Evolutionary conservation across 2,888 invertebrate species (phyloP).

Genomic region (Metalampra italica): DNA sequence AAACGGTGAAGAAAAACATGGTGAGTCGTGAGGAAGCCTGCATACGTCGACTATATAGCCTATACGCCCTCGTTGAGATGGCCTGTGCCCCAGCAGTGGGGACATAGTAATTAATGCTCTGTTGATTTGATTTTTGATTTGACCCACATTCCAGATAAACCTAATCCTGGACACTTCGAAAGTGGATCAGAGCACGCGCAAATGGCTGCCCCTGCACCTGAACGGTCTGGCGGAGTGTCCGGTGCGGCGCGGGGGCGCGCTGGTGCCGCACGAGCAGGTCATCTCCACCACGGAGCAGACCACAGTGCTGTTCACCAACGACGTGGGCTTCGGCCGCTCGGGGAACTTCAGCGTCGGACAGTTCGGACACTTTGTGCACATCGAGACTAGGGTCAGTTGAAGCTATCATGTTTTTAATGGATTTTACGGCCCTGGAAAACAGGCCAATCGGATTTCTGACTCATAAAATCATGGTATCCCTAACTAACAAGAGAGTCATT

Average conservation of each 20-base stretch:
- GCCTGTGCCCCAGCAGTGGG: too few species aligned
- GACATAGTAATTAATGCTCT: too few species aligned
- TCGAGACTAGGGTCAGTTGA: slow-evolving; percentile 81
- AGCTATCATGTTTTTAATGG: background rate
- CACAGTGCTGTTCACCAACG: slow-evolving; percentile 80
- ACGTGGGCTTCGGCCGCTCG: slow-evolving; percentile 80
- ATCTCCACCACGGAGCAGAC: slow-evolving; percentile 88
- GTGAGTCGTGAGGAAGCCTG: too few species aligned
- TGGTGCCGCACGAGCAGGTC: slow-evolving; percentile 84
- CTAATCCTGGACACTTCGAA: slow-evolving; percentile 83
- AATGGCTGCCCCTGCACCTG: slow-evolving; percentile 86
- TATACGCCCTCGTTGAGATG: too few species aligned
- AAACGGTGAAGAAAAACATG: too few species aligned
- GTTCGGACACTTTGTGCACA: slow-evolving; percentile 82
- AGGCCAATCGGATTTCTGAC: background rate
- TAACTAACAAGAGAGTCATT: too few species aligned
- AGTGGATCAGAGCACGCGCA: slow-evolving; percentile 78
- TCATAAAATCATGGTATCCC: too few species aligned
- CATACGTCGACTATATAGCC: too few species aligned
- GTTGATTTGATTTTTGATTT: too few species aligned
- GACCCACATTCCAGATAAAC: slow-evolving; percentile 78
- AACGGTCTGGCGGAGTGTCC: slow-evolving; percentile 89
- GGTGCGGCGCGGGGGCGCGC: slow-evolving; percentile 75
- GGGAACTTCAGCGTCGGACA: slow-evolving; percentile 83
- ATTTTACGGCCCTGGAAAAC: background rate